A percentile compares a stretch with the other conserved stretches of the same genome.
Evolutionary conservation across 2,797 vertebrate genomes (phyloP).

Genomic region (Mormyrus proboscirostris): DNA sequence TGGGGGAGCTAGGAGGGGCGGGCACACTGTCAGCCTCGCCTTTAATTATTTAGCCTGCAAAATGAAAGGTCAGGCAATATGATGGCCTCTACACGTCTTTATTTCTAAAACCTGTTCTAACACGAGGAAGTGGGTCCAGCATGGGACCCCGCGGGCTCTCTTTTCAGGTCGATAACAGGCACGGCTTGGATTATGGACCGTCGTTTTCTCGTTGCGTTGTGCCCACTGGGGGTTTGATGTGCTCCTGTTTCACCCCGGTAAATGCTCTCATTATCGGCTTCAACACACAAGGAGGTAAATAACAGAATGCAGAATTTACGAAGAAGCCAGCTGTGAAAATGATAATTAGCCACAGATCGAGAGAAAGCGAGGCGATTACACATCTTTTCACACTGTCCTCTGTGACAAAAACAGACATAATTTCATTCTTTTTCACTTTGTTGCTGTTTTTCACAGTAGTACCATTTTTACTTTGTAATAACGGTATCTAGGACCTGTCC

Average conservation of each 20-base stretch:
- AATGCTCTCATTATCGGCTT: constrained; percentile 17
- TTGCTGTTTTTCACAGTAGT: neutral
- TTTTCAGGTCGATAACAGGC: constrained; percentile 1
- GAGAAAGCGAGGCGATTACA: constrained; percentile 1
- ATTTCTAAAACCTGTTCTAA: neutral
- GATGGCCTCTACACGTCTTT: neutral
- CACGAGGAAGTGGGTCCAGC: neutral
- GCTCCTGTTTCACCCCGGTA: constrained; percentile 8
- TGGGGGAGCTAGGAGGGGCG: neutral
- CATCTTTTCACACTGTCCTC: neutral
- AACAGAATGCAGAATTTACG: neutral
- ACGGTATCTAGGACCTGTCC: constrained; percentile 5
- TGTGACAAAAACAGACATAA: neutral
- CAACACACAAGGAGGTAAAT: constrained; percentile 16
- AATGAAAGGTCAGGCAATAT: neutral
- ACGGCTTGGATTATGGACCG: neutral
- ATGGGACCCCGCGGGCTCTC: neutral
- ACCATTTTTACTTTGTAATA: neutral
- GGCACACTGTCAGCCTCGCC: neutral
- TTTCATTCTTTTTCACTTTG: neutral
- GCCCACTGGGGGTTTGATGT: constrained; percentile 9
- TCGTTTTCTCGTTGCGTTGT: neutral
- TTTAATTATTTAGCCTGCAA: neutral
- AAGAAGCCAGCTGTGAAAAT: neutral
- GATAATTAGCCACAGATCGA: constrained; percentile 4